Percentiles rank a stretch among this genome's conserved stretches.
These are phyloP conservation scores for Leucosticte australis DNA, from an alignment of 2,113 vertebrate species.

Conservation along the genomic window DNA sequence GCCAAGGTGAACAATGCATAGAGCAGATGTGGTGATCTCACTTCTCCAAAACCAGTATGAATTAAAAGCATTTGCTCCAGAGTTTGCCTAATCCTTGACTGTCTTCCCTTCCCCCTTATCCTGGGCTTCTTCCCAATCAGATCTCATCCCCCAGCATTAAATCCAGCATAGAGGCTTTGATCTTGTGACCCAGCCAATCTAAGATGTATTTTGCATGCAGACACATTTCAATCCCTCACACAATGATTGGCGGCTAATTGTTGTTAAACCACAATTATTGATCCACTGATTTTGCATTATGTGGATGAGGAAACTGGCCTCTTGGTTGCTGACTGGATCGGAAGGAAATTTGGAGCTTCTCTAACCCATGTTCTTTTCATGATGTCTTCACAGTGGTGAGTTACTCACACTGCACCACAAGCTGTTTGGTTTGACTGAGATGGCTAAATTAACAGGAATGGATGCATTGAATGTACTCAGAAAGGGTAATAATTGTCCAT, in stretches of 20 bases:
- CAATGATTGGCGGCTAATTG: slow-evolving; percentile 66
- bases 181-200: slow-evolving; percentile 39
- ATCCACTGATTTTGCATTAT: slow-evolving; percentile 65
- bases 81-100: background rate
- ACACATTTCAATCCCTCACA: slow-evolving; percentile 68
- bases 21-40: background rate
- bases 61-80: background rate
- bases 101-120: background rate
- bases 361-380: slow-evolving; percentile 49
- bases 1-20: background rate
- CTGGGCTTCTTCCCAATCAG: background rate
- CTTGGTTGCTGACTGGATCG: slow-evolving; percentile 43
- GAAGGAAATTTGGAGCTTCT: slow-evolving; percentile 56
- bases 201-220: slow-evolving; percentile 38
- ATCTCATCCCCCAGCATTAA: background rate
- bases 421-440: slow-evolving; percentile 56
- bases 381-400: slow-evolving; percentile 37
- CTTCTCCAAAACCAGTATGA: background rate
- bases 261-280: slow-evolving; percentile 74
- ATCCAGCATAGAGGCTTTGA: slow-evolving; percentile 24
- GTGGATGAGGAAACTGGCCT: slow-evolving; percentile 54
- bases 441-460: slow-evolving; percentile 24
- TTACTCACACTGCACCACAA: slow-evolving; percentile 38
- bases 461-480: slow-evolving; percentile 56
- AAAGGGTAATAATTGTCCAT: slow-evolving; percentile 44